Base-by-base conservation (phyloP, 1,140 invertebrate species). In the Camponotus pennsylvanicus region DNA sequence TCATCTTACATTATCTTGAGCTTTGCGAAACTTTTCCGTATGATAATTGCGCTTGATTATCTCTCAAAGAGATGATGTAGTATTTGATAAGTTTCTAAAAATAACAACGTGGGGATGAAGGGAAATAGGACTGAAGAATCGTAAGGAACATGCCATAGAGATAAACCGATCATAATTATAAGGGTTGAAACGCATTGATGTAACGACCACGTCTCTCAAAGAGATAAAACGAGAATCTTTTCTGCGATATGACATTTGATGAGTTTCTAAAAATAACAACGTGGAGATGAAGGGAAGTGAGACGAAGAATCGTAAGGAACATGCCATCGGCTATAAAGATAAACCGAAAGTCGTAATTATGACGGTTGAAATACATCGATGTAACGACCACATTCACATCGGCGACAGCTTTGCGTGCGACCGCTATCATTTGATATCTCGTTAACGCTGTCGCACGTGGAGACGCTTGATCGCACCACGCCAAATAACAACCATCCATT, bases 401-500 rank as follows among this genome's bases (percentile, higher is more conserved):
- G 49, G 67, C 55, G 80, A 73, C 82, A 77, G 77, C 67, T 76
- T 91, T 80, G 63, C 69, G 52, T 84, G 42, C 59, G 80, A 64
- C 37, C 76, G 64, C 57, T 77, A 89, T 85, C 82, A 84, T 66
- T 70, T 90, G 86, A 90, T 83, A 83, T 88, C 89, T 86, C 59
- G 63, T 90, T 90, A 88, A 69, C 78, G 71, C 61, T 59, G 73
- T 80, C 86, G 80, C 79, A 70, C 80, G 27, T 78, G 75, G 45
- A 61, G 66, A 63, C 79, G 69, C 80, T 89, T 75, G 87, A 86
- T 78, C 79, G 45, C 27, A 45, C 15, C 86, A 57, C 61, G 71
- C 83, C 63, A 84, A 92, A 91, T 82, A 91, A 78, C 85, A 89
- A 86, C 88, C 83, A 92, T 90, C 89, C 88, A 90, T 92, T 91